phyloP scores from a whole-genome alignment of 2,797 vertebrate genomes.

The Gambusia yucatana region DNA sequence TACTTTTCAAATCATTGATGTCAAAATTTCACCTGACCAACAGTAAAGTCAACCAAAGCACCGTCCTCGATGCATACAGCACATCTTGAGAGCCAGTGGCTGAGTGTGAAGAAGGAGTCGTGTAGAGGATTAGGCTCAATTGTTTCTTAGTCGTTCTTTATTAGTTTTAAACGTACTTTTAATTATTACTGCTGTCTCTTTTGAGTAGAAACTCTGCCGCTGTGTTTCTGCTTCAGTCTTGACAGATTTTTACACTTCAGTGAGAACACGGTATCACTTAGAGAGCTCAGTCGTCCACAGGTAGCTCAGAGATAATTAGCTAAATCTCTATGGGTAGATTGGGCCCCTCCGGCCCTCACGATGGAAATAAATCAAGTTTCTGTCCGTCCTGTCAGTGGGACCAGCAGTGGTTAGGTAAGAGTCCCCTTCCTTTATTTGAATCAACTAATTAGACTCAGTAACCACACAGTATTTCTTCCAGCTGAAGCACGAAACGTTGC shows the following conservation, averaged over 20 bases:
- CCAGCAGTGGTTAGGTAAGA: constrained; percentile 51
- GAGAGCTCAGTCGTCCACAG: constrained; percentile 41
- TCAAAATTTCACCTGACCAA: background rate
- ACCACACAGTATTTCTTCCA: constrained; percentile 26
- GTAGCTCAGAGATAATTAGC: constrained; percentile 69
- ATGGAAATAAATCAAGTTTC: constrained; percentile 56
- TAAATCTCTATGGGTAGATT: constrained; percentile 63
- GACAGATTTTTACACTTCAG: constrained; percentile 25
- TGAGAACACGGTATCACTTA: constrained; percentile 11
- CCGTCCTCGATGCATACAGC: background rate
- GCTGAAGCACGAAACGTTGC: background rate
- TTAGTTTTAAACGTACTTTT: background rate
- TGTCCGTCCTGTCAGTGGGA: constrained; percentile 56
- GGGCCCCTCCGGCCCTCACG: constrained; percentile 40
- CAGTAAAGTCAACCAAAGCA: background rate
- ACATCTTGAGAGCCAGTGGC: background rate
- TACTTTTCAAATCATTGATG: background rate
- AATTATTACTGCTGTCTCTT: background rate
- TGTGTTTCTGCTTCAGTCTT: background rate
- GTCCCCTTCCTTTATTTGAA: constrained; percentile 67
- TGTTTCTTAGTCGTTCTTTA: background rate
- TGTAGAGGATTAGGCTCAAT: background rate
- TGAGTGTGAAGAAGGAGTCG: background rate
- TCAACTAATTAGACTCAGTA: constrained; percentile 63
- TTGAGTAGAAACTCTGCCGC: background rate